Evolutionary conservation across 2,797 vertebrate genomes (phyloP).

Genomic region (Girardinus metallicus): DNA sequence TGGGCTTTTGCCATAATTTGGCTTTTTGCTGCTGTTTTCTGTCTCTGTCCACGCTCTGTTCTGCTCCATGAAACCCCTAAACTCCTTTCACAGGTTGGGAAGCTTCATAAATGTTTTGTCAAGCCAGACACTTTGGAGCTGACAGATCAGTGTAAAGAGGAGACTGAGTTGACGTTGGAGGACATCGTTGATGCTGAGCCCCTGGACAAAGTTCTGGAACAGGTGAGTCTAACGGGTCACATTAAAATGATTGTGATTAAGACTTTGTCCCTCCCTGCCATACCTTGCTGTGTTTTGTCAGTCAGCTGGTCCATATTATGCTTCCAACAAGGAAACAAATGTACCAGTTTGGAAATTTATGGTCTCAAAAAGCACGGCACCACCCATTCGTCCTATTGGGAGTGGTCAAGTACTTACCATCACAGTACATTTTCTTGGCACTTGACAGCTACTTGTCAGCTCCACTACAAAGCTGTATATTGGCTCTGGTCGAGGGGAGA

Average conservation of each 20-base stretch:
- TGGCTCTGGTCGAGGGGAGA: background rate
- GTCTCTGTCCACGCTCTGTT: background rate
- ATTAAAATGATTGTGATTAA: background rate
- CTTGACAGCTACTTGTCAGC: background rate
- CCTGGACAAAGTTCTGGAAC: constrained; percentile 90
- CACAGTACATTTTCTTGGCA: background rate
- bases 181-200: constrained; percentile 89
- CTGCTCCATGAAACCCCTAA: constrained; percentile 62
- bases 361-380: background rate
- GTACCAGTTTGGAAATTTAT: background rate
- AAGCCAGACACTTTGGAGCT: constrained; percentile 91
- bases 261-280: background rate
- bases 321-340: background rate
- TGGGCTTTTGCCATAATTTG: constrained; percentile 9
- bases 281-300: background rate
- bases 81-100: constrained; percentile 87
- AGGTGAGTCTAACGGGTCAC: constrained; percentile 83
- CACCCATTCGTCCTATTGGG: background rate
- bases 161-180: constrained; percentile 87
- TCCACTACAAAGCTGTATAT: background rate
- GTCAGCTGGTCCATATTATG: background rate
- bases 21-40: background rate
- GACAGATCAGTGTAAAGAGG: constrained; percentile 90
- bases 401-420: background rate
- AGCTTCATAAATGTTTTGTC: constrained; percentile 90